These are phyloP conservation scores for Lutraria rhynchaena DNA, from an alignment of 1,140 invertebrate species.

Conservation along the genomic window DNA sequence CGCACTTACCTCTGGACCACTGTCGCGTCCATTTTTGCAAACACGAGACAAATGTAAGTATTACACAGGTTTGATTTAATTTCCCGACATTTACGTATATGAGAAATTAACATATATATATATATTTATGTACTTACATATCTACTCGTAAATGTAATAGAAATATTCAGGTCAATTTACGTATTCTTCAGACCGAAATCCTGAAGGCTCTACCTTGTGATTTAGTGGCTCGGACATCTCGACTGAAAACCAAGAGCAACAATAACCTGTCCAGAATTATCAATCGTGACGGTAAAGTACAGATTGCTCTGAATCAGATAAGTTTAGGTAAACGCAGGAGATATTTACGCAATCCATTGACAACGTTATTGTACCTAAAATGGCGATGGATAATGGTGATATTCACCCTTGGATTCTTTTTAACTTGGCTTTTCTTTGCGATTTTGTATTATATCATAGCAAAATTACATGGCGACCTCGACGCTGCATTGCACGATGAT, in stretches of 20 bases:
- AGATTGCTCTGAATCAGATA: slow-evolving; percentile 48
- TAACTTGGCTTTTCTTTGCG: slow-evolving; percentile 95
- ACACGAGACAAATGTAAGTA: too few species aligned
- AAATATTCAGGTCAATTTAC: too few species aligned
- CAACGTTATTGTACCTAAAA: slow-evolving; percentile 82
- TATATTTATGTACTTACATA: too few species aligned
- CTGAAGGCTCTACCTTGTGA: neutral
- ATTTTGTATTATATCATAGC: slow-evolving; percentile 96
- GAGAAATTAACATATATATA: too few species aligned
- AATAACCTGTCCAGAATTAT: slow-evolving; percentile 32
- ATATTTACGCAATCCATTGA: slow-evolving; percentile 54
- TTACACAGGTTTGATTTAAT: too few species aligned
- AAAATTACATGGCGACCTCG: slow-evolving; percentile 93
- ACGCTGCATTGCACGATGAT: slow-evolving; percentile 82
- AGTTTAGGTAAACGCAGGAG: slow-evolving; percentile 50
- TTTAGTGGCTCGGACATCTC: neutral
- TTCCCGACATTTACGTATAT: too few species aligned
- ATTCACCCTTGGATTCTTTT: slow-evolving; percentile 94
- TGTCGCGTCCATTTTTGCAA: too few species aligned
- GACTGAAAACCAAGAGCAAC: neutral
- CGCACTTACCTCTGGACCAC: too few species aligned
- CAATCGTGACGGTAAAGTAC: slow-evolving; percentile 50
- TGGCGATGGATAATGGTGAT: slow-evolving; percentile 97
- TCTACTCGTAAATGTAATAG: too few species aligned
- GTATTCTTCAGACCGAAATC: slow-evolving; percentile 13